Evolutionary conservation across 2,888 invertebrate species (phyloP).

Genomic region (Drosophila aldrichi): DNA sequence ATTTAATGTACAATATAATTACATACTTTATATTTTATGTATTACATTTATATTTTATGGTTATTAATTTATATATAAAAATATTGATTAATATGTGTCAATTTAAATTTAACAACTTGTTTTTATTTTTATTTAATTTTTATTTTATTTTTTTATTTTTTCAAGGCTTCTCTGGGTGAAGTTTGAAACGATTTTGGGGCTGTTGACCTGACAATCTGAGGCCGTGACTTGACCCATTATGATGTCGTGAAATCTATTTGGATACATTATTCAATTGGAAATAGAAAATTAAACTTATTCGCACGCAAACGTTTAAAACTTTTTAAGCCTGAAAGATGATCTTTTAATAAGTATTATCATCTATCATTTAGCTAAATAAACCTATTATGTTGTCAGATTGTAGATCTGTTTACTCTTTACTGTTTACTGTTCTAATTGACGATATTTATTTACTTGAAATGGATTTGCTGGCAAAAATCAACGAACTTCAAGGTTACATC

Average conservation of each 20-base stretch:
- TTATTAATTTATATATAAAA: neutral
- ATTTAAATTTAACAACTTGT: neutral
- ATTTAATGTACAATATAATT: neutral
- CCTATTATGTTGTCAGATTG: constrained; percentile 11
- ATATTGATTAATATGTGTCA: neutral
- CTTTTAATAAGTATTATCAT: constrained; percentile 1
- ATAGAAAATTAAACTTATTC: neutral
- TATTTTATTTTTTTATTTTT: neutral
- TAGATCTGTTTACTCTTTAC: neutral
- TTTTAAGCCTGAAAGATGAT: neutral
- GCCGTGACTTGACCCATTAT: constrained; percentile 6
- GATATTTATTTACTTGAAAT: constrained; percentile 4
- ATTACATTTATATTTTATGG: neutral
- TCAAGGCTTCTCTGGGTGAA: constrained; percentile 8
- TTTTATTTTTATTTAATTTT: too few species aligned
- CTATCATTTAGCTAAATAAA: constrained; percentile 7
- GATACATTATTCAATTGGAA: constrained; percentile 2
- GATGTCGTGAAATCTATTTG: constrained; percentile 14
- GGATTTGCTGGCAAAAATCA: neutral
- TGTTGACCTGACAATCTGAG: constrained; percentile 8
- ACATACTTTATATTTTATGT: neutral
- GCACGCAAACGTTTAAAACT: constrained; percentile 2
- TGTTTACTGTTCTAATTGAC: neutral
- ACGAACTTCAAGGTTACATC: neutral
- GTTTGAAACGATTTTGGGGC: neutral